Evolutionary conservation across 2,113 vertebrate genomes (phyloP).

Genomic region (Turdus rufiventris): DNA sequence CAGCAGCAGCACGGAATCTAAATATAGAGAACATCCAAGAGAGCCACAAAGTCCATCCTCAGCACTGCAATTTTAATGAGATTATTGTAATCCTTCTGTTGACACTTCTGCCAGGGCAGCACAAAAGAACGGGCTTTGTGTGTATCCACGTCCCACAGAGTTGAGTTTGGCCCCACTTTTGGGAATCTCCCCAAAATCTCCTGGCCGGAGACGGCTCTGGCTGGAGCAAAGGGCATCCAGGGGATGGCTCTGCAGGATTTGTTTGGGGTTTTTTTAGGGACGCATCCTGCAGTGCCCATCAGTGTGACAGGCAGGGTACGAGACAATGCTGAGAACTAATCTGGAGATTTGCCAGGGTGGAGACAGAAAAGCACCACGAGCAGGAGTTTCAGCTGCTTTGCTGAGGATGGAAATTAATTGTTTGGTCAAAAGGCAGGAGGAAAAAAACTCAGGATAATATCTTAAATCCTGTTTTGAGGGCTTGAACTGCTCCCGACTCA

Average conservation of each 20-base stretch:
- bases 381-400: background rate
- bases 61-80: slow-evolving; percentile 23
- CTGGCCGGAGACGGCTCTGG: background rate
- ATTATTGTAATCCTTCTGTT: background rate
- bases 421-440: background rate
- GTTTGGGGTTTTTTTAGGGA: background rate
- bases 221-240: background rate
- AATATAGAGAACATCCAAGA: background rate
- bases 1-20: background rate
- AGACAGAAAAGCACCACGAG: background rate
- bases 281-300: background rate
- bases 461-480: background rate
- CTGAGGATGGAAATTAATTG: background rate
- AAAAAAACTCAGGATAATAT: fast-evolving
- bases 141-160: background rate
- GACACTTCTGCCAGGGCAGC: background rate
- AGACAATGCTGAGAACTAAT: background rate
- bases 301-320: background rate
- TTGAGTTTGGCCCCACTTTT: background rate
- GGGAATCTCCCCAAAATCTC: background rate
- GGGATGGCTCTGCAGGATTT: background rate
- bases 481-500: background rate
- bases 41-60: background rate
- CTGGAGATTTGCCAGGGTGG: slow-evolving; percentile 16
- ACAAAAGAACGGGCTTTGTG: background rate